phyloP scores from a whole-genome alignment of 2,113 vertebrate genomes.

The Struthio camelus region DNA sequence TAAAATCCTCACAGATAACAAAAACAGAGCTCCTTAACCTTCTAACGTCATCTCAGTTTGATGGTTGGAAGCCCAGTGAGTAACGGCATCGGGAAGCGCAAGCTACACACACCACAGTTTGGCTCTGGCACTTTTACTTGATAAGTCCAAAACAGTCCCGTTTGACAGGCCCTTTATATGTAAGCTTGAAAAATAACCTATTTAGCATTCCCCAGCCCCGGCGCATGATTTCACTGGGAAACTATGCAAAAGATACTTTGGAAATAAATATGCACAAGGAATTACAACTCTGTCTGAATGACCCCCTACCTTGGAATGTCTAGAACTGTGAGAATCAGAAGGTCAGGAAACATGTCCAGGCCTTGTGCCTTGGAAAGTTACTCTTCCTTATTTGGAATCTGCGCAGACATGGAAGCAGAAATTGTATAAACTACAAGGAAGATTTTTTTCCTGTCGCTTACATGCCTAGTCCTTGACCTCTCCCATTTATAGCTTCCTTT shows the following conservation, averaged over 20 bases:
- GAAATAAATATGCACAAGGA: slow-evolving; percentile 90
- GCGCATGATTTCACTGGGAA: slow-evolving; percentile 88
- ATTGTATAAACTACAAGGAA: slow-evolving; percentile 80
- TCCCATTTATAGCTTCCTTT: slow-evolving; percentile 85
- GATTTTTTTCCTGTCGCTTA: slow-evolving; percentile 74
- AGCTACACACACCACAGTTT: not conserved
- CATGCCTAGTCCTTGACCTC: slow-evolving; percentile 79
- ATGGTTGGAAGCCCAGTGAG: not conserved
- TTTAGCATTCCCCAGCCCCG: slow-evolving; percentile 77
- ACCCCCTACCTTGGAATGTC: slow-evolving; percentile 85
- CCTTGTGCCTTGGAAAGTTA: slow-evolving; percentile 75
- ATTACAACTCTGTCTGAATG: slow-evolving; percentile 83
- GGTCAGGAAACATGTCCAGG: slow-evolving; percentile 78
- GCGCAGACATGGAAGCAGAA: slow-evolving; percentile 75
- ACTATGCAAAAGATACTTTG: slow-evolving; percentile 91
- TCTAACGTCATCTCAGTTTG: not conserved
- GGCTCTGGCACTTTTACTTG: slow-evolving; percentile 66
- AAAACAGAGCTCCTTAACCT: not conserved
- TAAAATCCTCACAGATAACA: not conserved
- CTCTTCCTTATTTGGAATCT: slow-evolving; percentile 84
- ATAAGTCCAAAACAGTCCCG: slow-evolving; percentile 67
- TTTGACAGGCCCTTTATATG: slow-evolving; percentile 79
- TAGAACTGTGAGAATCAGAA: slow-evolving; percentile 86
- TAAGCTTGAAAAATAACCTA: slow-evolving; percentile 81
- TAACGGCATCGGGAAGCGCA: not conserved